A percentile compares a stretch with the other conserved stretches of the same genome.
These are phyloP conservation scores for Drosophila lacertosa DNA, from an alignment of 1,140 invertebrate species.

Conservation along the genomic window DNA sequence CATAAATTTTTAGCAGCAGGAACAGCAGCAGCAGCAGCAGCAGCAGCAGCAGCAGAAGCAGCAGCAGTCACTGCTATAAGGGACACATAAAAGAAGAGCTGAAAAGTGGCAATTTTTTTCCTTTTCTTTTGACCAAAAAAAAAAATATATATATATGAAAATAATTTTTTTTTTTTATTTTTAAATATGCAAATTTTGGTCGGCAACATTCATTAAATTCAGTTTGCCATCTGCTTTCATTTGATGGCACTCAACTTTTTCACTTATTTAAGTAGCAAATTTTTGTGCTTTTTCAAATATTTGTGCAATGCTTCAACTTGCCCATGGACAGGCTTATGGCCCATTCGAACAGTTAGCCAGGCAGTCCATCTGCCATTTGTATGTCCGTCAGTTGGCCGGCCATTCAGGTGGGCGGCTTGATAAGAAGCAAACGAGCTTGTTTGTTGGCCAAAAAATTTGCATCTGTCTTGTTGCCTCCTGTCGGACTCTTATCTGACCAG, in stretches of 20 bases:
- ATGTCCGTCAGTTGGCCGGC: constrained; percentile 44
- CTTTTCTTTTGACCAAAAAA: constrained; percentile 4
- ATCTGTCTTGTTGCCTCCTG: constrained; percentile 56
- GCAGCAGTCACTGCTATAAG: constrained; percentile 16
- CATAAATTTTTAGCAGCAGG: constrained; percentile 39
- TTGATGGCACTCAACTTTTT: constrained; percentile 55
- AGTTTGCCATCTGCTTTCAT: constrained; percentile 58
- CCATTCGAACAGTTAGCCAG: constrained; percentile 10
- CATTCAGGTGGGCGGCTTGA: constrained; percentile 49
- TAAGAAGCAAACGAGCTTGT: constrained; percentile 70
- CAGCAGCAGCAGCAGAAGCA: constrained; percentile 2
- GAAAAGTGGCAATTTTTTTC: constrained; percentile 38
- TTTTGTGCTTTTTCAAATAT: constrained; percentile 76
- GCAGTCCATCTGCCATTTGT: constrained; percentile 8
- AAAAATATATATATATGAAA: too few relatives aligned
- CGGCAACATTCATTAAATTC: constrained; percentile 72
- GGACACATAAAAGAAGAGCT: constrained; percentile 31
- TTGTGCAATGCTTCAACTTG: constrained; percentile 72
- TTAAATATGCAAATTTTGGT: constrained; percentile 60
- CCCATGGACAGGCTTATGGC: constrained; percentile 1
- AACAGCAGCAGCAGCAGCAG: constrained; percentile 6
- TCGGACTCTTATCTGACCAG: constrained; percentile 26
- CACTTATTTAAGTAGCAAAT: constrained; percentile 77
- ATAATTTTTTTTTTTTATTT: constrained; percentile 28
- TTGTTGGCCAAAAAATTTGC: constrained; percentile 53